Evolutionary conservation across 2,797 vertebrate genomes (phyloP), one percentile per base, ranked within the genome.

Genomic region (Xenops minutus): DNA sequence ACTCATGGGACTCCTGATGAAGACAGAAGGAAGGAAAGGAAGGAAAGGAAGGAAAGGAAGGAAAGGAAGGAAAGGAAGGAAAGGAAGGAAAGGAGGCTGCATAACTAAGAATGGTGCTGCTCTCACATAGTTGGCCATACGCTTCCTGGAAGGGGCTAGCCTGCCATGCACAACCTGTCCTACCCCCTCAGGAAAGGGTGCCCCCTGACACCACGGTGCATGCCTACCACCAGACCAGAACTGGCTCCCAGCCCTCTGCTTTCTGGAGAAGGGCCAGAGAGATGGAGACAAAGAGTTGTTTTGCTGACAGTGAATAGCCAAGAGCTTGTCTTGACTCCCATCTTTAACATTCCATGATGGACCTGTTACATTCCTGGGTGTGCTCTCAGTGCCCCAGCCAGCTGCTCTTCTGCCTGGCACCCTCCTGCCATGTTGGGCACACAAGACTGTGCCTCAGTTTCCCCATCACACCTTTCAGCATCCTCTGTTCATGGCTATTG

Each of bases 141-240:
- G 0, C 48, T n/a, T 61, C 49, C 52, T 19, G 21, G 17, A 54
- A 90, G 37, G 6, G 8, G 4, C 0, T 2, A 83, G 13, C 30
- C 15, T 83, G 41, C 32, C 29, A 8, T 6, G 12, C 39, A 48
- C 2, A 2, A 54, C 26, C 43, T 79, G 21, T 22, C 46, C 13
- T n/a, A 73, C 5, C 14, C 10, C 10, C 36, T 78, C 1, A 0
- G 30, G 48, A 54, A 75, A 26, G 58, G 9, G n/a, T 27, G 54
- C 1, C 26, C 6, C 9, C 24, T 3, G 6, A 5, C 3, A 1
- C 8, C 7, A 6, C 4, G 5, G 30, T 36, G 39, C 8, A 4
- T 21, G 14, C 14, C 36, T 59, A 39, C 2, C 16, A 23, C 18
- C 18, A 30, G 32, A 39, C 30, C 1, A 4, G n/a, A 21, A 10